Conservation (phyloP, 2,797 vertebrate genomes). For the Thunnus albacares region DNA sequence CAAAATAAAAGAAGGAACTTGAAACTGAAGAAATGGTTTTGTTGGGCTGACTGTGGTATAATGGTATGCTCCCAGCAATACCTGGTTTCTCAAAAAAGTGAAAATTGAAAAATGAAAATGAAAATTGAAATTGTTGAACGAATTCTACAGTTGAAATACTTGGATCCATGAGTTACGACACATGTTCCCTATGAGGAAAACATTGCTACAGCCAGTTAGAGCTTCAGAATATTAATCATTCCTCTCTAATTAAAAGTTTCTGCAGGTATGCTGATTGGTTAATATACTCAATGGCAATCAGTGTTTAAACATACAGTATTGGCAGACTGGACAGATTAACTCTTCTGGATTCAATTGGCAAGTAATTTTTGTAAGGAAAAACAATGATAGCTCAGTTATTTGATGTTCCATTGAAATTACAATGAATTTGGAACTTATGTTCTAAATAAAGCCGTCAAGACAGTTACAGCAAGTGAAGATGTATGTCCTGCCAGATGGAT, state of each 20-base stretch:
- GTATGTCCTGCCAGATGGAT: constrained; percentile 20
- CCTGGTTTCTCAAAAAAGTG: neutral
- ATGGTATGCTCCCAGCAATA: neutral
- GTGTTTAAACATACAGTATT: neutral
- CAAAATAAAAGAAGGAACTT: neutral
- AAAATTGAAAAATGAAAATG: neutral
- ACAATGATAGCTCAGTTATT: neutral
- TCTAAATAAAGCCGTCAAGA: constrained; percentile 4
- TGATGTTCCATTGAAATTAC: neutral
- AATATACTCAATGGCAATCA: neutral
- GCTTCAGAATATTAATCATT: neutral
- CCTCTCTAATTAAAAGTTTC: neutral
- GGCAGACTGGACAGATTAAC: neutral
- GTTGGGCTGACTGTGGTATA: neutral
- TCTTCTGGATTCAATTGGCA: neutral
- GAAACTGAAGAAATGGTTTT: neutral
- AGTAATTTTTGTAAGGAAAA: neutral
- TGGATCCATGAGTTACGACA: neutral
- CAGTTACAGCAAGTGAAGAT: neutral
- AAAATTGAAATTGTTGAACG: neutral
- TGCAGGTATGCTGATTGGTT: neutral
- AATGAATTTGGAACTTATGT: neutral
- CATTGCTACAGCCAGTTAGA: neutral
- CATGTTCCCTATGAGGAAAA: neutral
- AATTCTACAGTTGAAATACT: neutral